Evolutionary conservation across 2,888 invertebrate species (phyloP), one percentile per base, ranked within the genome.

Genomic region (Drosophila histrio): DNA sequence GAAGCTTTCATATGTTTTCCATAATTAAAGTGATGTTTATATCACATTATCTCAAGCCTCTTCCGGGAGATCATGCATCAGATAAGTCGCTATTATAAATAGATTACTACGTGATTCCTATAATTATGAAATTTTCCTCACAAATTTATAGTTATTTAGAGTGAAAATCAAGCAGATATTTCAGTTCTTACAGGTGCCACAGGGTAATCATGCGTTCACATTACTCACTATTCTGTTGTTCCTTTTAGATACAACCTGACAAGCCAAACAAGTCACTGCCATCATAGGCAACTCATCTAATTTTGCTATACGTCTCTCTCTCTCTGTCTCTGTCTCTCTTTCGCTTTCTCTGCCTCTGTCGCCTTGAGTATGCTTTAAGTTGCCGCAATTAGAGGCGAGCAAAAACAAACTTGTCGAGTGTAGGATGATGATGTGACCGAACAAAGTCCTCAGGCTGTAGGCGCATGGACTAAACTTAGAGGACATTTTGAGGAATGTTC

Each of bases 361-460:
- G 36, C 30, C 43, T 49, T 32, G 61, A 68, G 81, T 57, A 70
- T 56, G 47, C 53, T 79, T 79, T 66, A 86, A 86, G 83, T 79
- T 79, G 80, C 73, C 71, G 70, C 80, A 86, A 79, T 81, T 83
- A 77, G 73, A 56, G 61, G 77, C 62, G 44, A 59, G 39, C 63
- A 63, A 34, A 63, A 63, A 66, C 79, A 67, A 65, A 71, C 60
- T 50, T 47, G 46, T 50, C 32, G 30, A 17, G 39, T 21, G 58
- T 56, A 44, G 36, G 21, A 9, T 52, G 53, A 43, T 44, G 21
- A 15, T 58, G 61, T 47, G 44, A 17, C 46, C 39, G 56, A 22
- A 50, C 60, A 26, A 50, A 26, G 32, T 36, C 59, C 38, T 28
- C 13, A 21, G 70, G 41, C 70, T 8, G n/a, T 15, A 8, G 63